Base-by-base conservation (phyloP, 2,113 vertebrate genomes). In the Anolis carolinensis region DNA sequence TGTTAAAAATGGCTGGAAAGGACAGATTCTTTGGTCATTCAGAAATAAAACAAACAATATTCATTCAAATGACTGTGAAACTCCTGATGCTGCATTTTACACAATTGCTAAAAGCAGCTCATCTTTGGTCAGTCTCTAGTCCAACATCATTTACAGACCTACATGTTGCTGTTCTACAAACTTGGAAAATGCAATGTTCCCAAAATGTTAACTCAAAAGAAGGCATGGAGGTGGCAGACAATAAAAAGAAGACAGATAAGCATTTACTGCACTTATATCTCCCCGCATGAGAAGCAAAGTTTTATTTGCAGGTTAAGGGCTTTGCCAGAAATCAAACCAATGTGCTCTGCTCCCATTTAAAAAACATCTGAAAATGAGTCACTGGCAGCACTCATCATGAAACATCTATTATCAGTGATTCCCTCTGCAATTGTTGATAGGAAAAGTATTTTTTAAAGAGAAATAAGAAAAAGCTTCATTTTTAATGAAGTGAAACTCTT, bases 401-500 rank as follows among this genome's bases (percentile, higher is more conserved):
- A 44, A 67, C 21, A 52, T 50, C 21, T n/a, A 59, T 6, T 55
- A 55, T 7, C 73, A 36, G 6, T 18, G 13, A 27, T 32, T 48
- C n/a, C n/a, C 81, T 65, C n/a, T 50, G 21, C 2, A 34, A 44
- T 13, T 0, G 44, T 34, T 48, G 32, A 0, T 4, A 87, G 7
- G 4, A 75, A 67, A 86, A 18, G 39, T 0, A 25, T 80, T n/a
- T 77, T n/a, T 88, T 25, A 85, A 71, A 25, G 50, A 21, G 36
- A 39, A 75, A 63, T 36, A 44, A 62, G 32, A 75, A 75, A 52
- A 70, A 65, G 78, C 25, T 30, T 32, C 23, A 25, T 10, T 70
- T 52, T 50, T 65, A 44, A 79, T 20, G 48, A 80, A 75, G 30
- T 82, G 88, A 82, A 83, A 86, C 27, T 84, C 71, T 50, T 87